These are phyloP conservation scores for Leptinotarsa tumamoca DNA, from an alignment of 2,888 invertebrate species.

Conservation along the genomic window DNA sequence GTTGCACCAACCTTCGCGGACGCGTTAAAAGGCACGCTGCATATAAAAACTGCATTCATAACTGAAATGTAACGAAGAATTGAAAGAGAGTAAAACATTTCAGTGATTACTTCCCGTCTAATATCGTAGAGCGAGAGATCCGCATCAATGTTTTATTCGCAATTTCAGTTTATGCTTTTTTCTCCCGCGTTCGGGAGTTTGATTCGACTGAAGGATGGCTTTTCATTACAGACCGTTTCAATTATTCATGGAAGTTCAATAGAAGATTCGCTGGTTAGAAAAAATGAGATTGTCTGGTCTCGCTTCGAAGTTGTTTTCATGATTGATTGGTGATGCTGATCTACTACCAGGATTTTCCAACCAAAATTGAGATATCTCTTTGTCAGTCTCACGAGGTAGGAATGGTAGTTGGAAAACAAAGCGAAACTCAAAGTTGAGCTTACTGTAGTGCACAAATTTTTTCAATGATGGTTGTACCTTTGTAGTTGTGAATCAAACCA, in stretches of 20 bases:
- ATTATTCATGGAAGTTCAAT: constrained; percentile 17
- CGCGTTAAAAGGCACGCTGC: neutral
- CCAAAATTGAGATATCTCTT: no score
- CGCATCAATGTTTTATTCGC: constrained; percentile 31
- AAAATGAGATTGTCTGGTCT: neutral
- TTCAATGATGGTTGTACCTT: no score
- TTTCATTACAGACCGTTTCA: constrained; percentile 25
- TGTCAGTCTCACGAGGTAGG: no score
- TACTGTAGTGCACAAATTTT: no score
- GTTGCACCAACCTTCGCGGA: neutral
- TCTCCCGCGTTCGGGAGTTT: neutral
- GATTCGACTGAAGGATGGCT: constrained; percentile 24
- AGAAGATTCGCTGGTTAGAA: neutral
- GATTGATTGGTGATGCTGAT: no score
- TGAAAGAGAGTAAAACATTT: constrained; percentile 2
- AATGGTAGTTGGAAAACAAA: no score
- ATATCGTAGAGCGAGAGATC: constrained; percentile 24
- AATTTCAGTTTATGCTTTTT: constrained; percentile 28
- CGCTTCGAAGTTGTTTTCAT: neutral
- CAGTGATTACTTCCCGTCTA: constrained; percentile 19
- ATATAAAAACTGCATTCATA: neutral
- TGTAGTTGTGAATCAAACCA: no score
- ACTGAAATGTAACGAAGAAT: constrained; percentile 7
- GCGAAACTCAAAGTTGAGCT: no score
- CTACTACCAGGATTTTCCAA: no score